phyloP scores from a whole-genome alignment of 2,797 vertebrate genomes.

The Dicrostonyx torquatus region DNA sequence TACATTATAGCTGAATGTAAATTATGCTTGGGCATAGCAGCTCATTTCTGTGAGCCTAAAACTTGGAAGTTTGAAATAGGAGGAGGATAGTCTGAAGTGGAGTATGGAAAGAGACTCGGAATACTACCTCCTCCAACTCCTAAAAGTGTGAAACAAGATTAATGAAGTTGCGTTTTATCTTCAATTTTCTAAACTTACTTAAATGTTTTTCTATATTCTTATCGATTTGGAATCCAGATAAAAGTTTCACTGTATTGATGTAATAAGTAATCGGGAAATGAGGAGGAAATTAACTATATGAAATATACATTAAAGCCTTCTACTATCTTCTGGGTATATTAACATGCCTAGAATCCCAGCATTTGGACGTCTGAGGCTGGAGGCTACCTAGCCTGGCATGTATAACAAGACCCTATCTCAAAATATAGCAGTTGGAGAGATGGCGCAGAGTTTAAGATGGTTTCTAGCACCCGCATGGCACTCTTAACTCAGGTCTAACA shows the following conservation, averaged over 20 bases:
- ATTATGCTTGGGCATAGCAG: background rate
- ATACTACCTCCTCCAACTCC: background rate
- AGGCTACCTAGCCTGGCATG: background rate
- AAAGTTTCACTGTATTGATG: background rate
- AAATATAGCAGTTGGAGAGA: background rate
- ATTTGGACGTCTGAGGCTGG: background rate
- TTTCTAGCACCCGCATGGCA: background rate
- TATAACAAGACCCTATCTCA: background rate
- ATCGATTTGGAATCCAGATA: background rate
- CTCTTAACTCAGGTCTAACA: background rate
- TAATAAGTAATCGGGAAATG: background rate
- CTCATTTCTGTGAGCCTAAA: background rate
- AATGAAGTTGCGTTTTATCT: background rate
- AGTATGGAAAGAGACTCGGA: background rate
- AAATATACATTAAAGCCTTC: slow-evolving; percentile 31
- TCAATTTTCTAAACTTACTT: background rate
- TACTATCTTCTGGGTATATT: background rate
- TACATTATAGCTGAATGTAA: background rate
- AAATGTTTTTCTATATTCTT: slow-evolving; percentile 10
- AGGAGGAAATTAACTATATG: background rate
- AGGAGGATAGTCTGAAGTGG: background rate
- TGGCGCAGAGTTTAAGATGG: background rate
- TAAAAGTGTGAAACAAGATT: background rate
- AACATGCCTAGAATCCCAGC: background rate
- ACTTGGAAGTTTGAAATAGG: background rate